Evolutionary conservation across 2,888 invertebrate genomes (phyloP).

Genomic region (Cheilosia urbana): DNA sequence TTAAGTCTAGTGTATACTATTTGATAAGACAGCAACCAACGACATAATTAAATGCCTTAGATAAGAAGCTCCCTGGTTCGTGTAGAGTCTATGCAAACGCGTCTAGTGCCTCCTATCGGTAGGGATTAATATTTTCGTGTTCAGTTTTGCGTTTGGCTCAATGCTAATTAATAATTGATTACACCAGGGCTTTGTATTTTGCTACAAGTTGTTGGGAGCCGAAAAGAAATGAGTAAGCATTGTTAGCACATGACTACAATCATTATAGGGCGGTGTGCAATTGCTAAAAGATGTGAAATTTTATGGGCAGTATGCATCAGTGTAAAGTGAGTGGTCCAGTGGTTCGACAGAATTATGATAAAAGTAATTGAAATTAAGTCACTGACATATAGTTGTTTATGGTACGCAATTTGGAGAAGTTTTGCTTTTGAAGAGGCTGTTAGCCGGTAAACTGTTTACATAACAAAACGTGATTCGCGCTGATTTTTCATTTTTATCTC

Average conservation of each 20-base stretch:
- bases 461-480: slow-evolving; percentile 30
- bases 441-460: slow-evolving; percentile 25
- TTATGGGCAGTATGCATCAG: slow-evolving; percentile 38
- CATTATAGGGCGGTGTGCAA: slow-evolving; percentile 55
- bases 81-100: slow-evolving; percentile 33
- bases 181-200: background rate
- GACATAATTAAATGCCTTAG: slow-evolving; percentile 30
- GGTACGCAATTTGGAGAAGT: slow-evolving; percentile 7
- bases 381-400: slow-evolving; percentile 14
- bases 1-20: slow-evolving; percentile 5
- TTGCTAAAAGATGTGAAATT: slow-evolving; percentile 1
- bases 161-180: slow-evolving; percentile 18
- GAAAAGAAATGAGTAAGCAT: background rate
- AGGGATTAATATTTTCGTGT: slow-evolving; percentile 25
- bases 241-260: slow-evolving; percentile 10
- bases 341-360: slow-evolving; percentile 12
- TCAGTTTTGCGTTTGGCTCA: background rate
- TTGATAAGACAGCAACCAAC: slow-evolving; percentile 9
- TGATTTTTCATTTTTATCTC: background rate
- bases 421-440: slow-evolving; percentile 3
- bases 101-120: background rate
- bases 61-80: slow-evolving; percentile 19
- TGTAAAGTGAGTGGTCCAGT: slow-evolving; percentile 10
- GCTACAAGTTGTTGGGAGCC: background rate
- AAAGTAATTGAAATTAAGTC: background rate